Conservation (phyloP, 1,140 invertebrate genomes). For the Piezodorus guildinii region DNA sequence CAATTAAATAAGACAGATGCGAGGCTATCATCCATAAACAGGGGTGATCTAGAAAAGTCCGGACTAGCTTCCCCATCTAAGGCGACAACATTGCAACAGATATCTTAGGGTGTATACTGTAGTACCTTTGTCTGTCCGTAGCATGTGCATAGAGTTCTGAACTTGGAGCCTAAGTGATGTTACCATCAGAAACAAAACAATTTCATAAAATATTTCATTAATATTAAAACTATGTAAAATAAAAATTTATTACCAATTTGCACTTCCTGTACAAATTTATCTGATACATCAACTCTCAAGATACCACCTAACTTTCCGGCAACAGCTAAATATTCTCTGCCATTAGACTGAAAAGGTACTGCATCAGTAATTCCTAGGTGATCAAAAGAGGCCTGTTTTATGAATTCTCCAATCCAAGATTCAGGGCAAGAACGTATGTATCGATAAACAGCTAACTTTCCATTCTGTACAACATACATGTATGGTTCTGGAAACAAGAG, state of each 20-base stretch:
- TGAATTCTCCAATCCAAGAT: background rate
- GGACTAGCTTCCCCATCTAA: too few relatives aligned
- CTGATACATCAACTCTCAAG: background rate
- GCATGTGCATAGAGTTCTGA: too few relatives aligned
- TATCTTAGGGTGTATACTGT: too few relatives aligned
- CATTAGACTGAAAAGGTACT: background rate
- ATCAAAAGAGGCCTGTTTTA: background rate
- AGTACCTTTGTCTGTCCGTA: too few relatives aligned
- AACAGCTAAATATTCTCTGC: background rate
- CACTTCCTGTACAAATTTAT: background rate
- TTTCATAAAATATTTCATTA: too few relatives aligned
- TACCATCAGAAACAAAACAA: too few relatives aligned
- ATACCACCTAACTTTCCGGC: background rate
- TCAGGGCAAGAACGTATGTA: background rate
- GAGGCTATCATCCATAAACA: too few relatives aligned
- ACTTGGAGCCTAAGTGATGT: too few relatives aligned
- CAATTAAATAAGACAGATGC: too few relatives aligned
- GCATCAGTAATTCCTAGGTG: background rate
- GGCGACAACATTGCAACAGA: too few relatives aligned
- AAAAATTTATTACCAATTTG: slow-evolving; percentile 1
- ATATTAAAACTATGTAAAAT: too few relatives aligned
- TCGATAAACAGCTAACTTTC: background rate
- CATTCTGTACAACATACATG: background rate
- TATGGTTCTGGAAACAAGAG: background rate
- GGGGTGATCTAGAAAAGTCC: too few relatives aligned